Evolutionary conservation across 2,888 invertebrate genomes (phyloP).

Genomic region (Ochropacha duplaris): DNA sequence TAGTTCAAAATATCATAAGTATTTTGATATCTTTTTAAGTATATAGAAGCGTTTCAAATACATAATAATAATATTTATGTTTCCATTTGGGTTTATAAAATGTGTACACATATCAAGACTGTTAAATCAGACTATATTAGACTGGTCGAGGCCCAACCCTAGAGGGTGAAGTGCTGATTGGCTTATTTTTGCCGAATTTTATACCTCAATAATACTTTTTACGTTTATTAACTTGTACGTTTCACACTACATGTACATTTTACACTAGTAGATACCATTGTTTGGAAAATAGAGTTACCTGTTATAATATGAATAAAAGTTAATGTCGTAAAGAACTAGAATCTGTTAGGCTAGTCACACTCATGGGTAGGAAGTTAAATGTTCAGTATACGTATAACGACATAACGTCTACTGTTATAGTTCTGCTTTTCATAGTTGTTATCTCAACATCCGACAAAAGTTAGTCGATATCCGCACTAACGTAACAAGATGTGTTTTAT

Average conservation of each 20-base stretch:
- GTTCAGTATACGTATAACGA: conserved; percentile 14
- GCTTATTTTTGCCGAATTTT: conserved; percentile 30
- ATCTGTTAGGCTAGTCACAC: neutral
- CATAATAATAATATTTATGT: too few relatives aligned
- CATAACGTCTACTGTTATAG: conserved; percentile 55
- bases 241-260: neutral
- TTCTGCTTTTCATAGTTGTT: conserved; percentile 71
- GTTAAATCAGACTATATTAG: conserved; percentile 4
- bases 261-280: too few relatives aligned
- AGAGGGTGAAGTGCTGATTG: conserved; percentile 39
- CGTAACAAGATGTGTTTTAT: conserved; percentile 73
- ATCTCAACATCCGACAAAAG: conserved; percentile 65
- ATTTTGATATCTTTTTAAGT: too few relatives aligned
- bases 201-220: conserved; percentile 13
- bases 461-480: conserved; percentile 69
- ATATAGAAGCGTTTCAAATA: too few relatives aligned
- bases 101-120: conserved; percentile 32
- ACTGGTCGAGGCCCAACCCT: conserved; percentile 28
- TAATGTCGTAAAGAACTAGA: neutral
- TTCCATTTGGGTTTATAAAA: neutral
- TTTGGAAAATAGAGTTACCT: neutral
- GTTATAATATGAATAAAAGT: neutral
- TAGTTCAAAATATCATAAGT: too few relatives aligned
- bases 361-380: neutral
- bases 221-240: neutral